Evolutionary conservation across 2,797 vertebrate species (phyloP), one percentile per base, ranked within the genome.

Genomic region (Hippopotamyrus pictus): DNA sequence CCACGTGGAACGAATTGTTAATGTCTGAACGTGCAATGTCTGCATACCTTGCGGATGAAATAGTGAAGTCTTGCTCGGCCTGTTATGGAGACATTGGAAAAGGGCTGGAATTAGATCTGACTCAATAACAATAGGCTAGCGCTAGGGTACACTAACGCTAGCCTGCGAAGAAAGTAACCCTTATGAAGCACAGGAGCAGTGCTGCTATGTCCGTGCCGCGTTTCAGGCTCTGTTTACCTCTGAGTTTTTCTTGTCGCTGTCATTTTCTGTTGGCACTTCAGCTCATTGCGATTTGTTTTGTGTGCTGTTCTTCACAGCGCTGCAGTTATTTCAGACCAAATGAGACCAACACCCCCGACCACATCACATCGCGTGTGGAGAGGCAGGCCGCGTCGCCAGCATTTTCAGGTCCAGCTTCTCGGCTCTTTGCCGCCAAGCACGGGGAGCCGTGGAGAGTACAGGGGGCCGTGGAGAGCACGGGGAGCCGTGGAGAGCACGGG

Each of bases 41-140:
- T 48, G n/a, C 54, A 89, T 89, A 59, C 88, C 65, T 69, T 89
- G 51, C 22, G 22, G 33, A 29, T 85, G 88, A 83, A 85, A 87
- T 57, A 87, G 51, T n/a, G 33, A 87, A 87, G 85, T 4, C 85
- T 17, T 87, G 53, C 50, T 33, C 12, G 11, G 41, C 33, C 12
- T 65, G 84, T 54, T 86, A 86, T 51, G 29, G 12, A 54, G 22
- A 19, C 85, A 17, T 57, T 33, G 25, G 51, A 65, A 65, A 48
- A 46, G 57, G 37, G n/a, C 57, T 69, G 86, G 54, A 88, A 88
- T 37, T n/a, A 62, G 3, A 17, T n/a, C 54, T 29, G 41, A 88
- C 19, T 62, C 57, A 19, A 69, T 88, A 19, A 65, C 54, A 88
- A 41, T 84, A 50, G 9, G 44, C 46, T 84, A 6, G 29, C 8